Conservation (phyloP, 2,888 invertebrate genomes). For the Gibbula magus region DNA sequence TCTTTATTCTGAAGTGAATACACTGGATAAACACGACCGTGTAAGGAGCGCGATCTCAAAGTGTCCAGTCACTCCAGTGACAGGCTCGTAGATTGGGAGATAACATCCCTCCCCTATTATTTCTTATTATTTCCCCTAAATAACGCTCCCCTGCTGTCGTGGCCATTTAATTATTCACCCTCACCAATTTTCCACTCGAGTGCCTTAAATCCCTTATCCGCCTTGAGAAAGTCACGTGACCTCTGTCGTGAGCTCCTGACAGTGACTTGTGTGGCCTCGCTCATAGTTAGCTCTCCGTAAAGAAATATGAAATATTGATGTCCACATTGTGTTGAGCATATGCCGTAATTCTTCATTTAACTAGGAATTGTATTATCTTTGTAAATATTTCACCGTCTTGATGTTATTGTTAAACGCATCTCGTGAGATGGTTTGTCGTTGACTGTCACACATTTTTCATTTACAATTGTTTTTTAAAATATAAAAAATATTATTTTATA, state of each 20-base stretch:
- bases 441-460: too few relatives aligned
- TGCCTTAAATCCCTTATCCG: neutral
- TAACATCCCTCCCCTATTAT: neutral
- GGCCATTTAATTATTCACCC: slow-evolving; percentile 14
- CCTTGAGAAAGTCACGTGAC: slow-evolving; percentile 15
- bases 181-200: slow-evolving; percentile 17
- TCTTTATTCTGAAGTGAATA: neutral
- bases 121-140: neutral
- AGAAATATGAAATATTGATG: slow-evolving; percentile 3
- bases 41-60: neutral
- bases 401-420: neutral
- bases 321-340: neutral
- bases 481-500: too few relatives aligned
- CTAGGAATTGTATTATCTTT: neutral
- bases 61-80: neutral
- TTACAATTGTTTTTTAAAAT: too few relatives aligned
- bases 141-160: slow-evolving; percentile 15
- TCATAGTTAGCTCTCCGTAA: neutral
- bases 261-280: slow-evolving; percentile 17
- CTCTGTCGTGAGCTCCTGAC: neutral
- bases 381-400: neutral
- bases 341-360: neutral
- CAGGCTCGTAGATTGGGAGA: slow-evolving; percentile 4
- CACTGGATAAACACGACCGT: neutral
- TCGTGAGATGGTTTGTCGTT: too few relatives aligned